Base-by-base conservation (phyloP, 2,113 vertebrate genomes). In the Aphyosemion australe region DNA sequence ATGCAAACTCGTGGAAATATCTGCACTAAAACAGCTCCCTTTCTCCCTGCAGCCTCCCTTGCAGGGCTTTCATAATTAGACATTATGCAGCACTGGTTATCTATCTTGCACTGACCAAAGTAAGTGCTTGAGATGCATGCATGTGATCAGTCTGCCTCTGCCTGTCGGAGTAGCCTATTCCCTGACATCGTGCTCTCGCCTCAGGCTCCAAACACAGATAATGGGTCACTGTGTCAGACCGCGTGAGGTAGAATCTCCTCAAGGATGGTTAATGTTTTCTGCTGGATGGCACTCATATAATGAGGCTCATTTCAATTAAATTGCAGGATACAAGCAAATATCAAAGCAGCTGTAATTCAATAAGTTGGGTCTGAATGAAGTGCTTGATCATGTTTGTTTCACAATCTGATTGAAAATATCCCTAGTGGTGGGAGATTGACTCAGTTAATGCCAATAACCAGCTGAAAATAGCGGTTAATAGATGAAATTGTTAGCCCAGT, bases 171-270 rank as follows among this genome's bases (percentile, higher is more conserved):
- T 69, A 66, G 74, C 75, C 53, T 51, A 8, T 77, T 70, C 66
- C 47, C 65, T 83, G 80, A 85, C 83, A 80, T 74, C 75, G 78
- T 85, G 72, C 80, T 48, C 76, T 76, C 34, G 79, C 90, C 85
- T 80, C 76, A 48, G 82, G 86, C 87, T 87, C 69, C 66, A 69
- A 21, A 51, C 76, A 19, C 78, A 84, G 80, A 89, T 90, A 85
- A 91, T 88, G 77, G 88, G 89, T 90, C 89, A 90, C 88, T 90
- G 88, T 91, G 90, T 89, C 90, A 90, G 83, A 72, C 82, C 62
- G 78, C 32, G 32, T 65, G 83, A 84, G 78, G 79, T 79, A 51
- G 66, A 80, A 74, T 70, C 77, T 82, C 69, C 72, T 84, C 51
- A 63, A 88, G 79, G 69, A 85, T 83, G 69, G 64, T 62, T 50